Conservation (phyloP, 1,140 invertebrate species). For the Sarcophaga peregrina region DNA sequence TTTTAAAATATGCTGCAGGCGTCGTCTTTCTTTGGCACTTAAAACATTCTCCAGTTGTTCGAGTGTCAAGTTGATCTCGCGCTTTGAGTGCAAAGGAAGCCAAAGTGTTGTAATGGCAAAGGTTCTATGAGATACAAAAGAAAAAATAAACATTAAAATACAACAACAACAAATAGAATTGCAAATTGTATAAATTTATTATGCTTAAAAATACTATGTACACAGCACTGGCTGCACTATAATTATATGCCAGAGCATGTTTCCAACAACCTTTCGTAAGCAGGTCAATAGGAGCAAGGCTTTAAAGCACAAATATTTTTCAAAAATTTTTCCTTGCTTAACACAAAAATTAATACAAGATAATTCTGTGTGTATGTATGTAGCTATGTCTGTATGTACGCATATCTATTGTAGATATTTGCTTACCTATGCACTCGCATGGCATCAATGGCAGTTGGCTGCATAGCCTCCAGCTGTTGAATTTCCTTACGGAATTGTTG, state of each 20-base stretch:
- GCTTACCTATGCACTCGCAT: constrained; percentile 63
- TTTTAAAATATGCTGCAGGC: constrained; percentile 64
- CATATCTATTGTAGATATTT: not conserved
- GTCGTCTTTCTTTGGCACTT: constrained; percentile 61
- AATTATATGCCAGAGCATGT: no score
- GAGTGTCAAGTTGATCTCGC: constrained; percentile 62
- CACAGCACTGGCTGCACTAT: no score
- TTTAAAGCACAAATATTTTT: not conserved
- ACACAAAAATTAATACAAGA: constrained; percentile 11
- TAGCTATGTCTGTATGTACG: not conserved
- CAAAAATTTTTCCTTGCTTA: no score
- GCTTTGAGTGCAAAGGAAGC: constrained; percentile 61
- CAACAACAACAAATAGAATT: no score
- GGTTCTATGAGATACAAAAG: constrained; percentile 50
- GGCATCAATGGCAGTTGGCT: constrained; percentile 62
- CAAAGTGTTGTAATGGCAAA: constrained; percentile 64
- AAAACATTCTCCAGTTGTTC: constrained; percentile 62
- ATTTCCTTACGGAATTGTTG: constrained; percentile 62
- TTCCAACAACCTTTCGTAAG: no score
- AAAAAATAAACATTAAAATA: not conserved
- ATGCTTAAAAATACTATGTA: no score
- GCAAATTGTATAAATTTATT: no score
- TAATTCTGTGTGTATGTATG: not conserved
- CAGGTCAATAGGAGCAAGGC: no score
- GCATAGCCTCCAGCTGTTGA: constrained; percentile 62